Evolutionary conservation across 2,113 vertebrate species (phyloP).

Genomic region (Xenopus borealis): DNA sequence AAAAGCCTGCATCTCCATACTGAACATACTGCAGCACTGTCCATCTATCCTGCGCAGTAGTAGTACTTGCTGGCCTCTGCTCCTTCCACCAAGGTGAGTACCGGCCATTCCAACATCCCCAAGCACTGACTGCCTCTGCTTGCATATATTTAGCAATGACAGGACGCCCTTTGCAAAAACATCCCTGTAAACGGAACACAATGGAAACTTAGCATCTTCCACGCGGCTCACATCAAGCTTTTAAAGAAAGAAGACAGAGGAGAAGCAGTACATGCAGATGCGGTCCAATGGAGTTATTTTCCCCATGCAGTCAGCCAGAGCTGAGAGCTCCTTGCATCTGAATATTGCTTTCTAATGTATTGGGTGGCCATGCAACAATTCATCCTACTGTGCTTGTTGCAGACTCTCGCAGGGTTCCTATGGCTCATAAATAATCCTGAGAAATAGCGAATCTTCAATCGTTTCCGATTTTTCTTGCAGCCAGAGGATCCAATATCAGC

Average conservation of each 20-base stretch:
- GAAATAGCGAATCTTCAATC: slow-evolving; percentile 68
- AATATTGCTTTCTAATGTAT: slow-evolving; percentile 66
- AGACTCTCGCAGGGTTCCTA: slow-evolving; percentile 65
- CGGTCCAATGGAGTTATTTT: slow-evolving; percentile 67
- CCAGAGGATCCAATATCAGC: slow-evolving; percentile 62
- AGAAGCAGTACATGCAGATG: slow-evolving; percentile 78
- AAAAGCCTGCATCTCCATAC: slow-evolving; percentile 72
- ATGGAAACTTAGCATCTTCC: slow-evolving; percentile 83
- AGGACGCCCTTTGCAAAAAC: slow-evolving; percentile 91
- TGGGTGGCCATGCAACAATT: slow-evolving; percentile 68
- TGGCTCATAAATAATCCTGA: slow-evolving; percentile 65
- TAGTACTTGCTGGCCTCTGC: slow-evolving; percentile 73
- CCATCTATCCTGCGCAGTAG: slow-evolving; percentile 74
- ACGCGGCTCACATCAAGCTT: slow-evolving; percentile 68
- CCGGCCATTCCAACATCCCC: slow-evolving; percentile 67
- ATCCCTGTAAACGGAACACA: slow-evolving; percentile 89
- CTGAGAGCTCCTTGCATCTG: slow-evolving; percentile 63
- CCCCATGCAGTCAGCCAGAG: slow-evolving; percentile 75
- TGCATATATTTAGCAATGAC: slow-evolving; percentile 92
- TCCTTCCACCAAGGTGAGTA: slow-evolving; percentile 76
- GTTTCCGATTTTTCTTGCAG: slow-evolving; percentile 60
- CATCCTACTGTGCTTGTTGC: slow-evolving; percentile 62
- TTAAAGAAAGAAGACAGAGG: slow-evolving; percentile 65
- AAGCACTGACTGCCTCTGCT: slow-evolving; percentile 87
- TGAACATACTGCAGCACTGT: slow-evolving; percentile 62